These are phyloP conservation scores for Dendronephthya gigantea DNA, from an alignment of 64 coral and sea anemone genomes.

Conservation along the genomic window DNA sequence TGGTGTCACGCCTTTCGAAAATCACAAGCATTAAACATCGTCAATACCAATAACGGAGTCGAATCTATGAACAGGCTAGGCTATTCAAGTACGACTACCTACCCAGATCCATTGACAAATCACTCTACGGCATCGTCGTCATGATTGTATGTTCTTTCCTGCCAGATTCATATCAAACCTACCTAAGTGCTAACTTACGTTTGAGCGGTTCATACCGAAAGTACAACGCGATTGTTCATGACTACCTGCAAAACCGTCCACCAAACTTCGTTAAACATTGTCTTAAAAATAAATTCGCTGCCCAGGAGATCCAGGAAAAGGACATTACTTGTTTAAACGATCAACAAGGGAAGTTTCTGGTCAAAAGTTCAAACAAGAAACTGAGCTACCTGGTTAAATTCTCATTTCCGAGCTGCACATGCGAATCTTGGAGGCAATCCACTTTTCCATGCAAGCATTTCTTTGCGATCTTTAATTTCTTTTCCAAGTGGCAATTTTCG, in stretches of 20 bases:
- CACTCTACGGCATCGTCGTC: neutral
- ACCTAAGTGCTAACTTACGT: neutral
- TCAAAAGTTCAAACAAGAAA: too few relatives aligned
- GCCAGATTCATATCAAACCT: conserved; percentile 5
- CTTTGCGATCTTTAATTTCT: conserved; percentile 30
- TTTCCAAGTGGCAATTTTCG: conserved; percentile 38
- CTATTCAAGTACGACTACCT: neutral
- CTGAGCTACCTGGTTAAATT: too few relatives aligned
- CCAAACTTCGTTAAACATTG: conserved; percentile 38
- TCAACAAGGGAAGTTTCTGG: too few relatives aligned
- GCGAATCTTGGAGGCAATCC: conserved; percentile 29
- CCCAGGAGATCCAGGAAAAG: too few relatives aligned
- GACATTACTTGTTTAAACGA: too few relatives aligned
- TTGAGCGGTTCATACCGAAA: neutral
- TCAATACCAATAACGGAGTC: neutral
- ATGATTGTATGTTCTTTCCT: neutral
- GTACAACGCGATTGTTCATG: neutral
- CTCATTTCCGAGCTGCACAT: conserved; percentile 31
- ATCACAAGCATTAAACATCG: neutral
- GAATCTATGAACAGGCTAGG: neutral
- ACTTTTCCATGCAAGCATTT: conserved; percentile 45
- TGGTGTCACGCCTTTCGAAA: neutral
- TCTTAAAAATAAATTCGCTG: conserved; percentile 16
- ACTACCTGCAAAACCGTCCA: conserved; percentile 23
- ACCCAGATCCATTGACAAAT: neutral